Evolutionary conservation across 1,140 invertebrate species (phyloP), one percentile per base, ranked within the genome.

Genomic region (Manduca sexta): DNA sequence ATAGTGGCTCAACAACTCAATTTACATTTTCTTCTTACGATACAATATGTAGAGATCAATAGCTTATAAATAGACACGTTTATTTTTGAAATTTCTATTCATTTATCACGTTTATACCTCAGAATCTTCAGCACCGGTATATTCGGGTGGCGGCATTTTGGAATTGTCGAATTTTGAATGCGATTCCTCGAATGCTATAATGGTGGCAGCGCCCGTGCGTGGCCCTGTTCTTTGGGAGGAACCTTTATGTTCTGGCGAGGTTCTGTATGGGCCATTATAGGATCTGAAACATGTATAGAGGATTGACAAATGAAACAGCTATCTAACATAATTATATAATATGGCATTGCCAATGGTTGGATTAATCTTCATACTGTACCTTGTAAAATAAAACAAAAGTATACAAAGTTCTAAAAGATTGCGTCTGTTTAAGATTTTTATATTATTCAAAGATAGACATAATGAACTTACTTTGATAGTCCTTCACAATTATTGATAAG

Each of bases 401-500:
- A n/a, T n/a, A n/a, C n/a, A n/a, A n/a, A n/a, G n/a, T n/a, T n/a
- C n/a, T n/a, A n/a, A n/a, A n/a, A n/a, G n/a, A n/a, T n/a, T n/a
- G n/a, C n/a, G n/a, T n/a, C n/a, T n/a, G n/a, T n/a, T n/a, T n/a
- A n/a, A n/a, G n/a, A n/a, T n/a, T n/a, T n/a, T n/a, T n/a, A n/a
- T n/a, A n/a, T n/a, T n/a, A n/a, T n/a, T n/a, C 33, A 6, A 33
- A n/a, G 2, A 48, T 34, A 11, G 4, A 7, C 1, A 34, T 35
- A 50, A 13, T 16, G 45, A 15, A 70, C 82, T 88, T 88, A 97
- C 96, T 98, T 97, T 3, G 97, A 94, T 13, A 99, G 86, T 39
- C 94, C 93, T 86, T 99, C 98, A 69, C 96, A 97, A 79, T 99
- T 98, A 67, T 96, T 97, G 7, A 99, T 93, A 30, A 99, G 89